Percentiles rank a stretch among this genome's conserved stretches.
Conservation (phyloP, 1,140 invertebrate genomes). For the Bicyclus anynana region DNA sequence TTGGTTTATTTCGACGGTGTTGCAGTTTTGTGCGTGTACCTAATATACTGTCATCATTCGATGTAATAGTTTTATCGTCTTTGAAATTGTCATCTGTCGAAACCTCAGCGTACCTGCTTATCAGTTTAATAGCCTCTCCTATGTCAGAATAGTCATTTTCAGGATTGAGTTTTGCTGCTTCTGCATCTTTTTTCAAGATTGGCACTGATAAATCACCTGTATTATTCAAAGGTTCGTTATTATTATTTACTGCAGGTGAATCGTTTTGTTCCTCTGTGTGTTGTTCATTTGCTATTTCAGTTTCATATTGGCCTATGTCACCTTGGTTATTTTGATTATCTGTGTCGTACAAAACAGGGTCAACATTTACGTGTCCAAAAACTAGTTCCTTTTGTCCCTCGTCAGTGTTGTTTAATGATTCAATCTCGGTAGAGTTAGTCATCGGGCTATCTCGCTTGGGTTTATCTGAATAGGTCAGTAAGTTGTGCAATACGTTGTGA, state of each 20-base stretch:
- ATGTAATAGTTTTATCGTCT: conserved; percentile 48
- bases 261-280: conserved; percentile 14
- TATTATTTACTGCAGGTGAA: conserved; percentile 16
- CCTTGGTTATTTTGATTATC: conserved; percentile 43
- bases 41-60: conserved; percentile 53
- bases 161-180: conserved; percentile 58
- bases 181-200: conserved; percentile 39
- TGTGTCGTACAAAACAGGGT: conserved; percentile 54
- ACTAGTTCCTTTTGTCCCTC: conserved; percentile 67
- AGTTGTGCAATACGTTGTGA: conserved; percentile 53
- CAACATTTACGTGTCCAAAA: conserved; percentile 65
- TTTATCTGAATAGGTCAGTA: conserved; percentile 53
- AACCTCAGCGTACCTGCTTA: conserved; percentile 69
- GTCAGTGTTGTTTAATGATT: conserved; percentile 38
- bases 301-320: conserved; percentile 22
- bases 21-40: conserved; percentile 68
- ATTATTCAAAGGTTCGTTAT: conserved; percentile 12
- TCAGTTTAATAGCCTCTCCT: conserved; percentile 70
- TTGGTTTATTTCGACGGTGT: conserved; percentile 58
- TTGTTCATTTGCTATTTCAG: conserved; percentile 24
- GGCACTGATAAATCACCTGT: conserved; percentile 26
- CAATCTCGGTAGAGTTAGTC: conserved; percentile 41
- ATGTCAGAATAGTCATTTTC: conserved; percentile 72
- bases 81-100: conserved; percentile 68
- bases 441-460: conserved; percentile 65